Base-by-base conservation (phyloP, 2,888 invertebrate genomes). In the Homarus gammarus region DNA sequence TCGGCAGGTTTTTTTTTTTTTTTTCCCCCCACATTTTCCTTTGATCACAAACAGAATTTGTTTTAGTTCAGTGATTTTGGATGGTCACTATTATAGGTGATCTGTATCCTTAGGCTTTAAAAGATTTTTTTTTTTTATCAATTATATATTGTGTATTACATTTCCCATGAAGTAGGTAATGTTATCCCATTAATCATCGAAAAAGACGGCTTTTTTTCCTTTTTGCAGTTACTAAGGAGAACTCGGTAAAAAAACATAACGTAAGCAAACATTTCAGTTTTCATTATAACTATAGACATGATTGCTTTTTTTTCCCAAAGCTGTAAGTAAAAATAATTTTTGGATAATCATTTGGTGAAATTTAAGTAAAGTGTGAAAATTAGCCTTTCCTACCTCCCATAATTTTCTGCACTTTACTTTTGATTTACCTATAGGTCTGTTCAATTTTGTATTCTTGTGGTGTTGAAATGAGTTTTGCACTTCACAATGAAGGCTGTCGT, bases 381-480 rank as follows among this genome's bases (percentile, higher is more conserved):
- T 18, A 56, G 18, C 18, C 18, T 56, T 18, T 18, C 15, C 10
- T 56, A 18, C 56, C 10, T 56, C 18, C 18, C 38, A 27, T 73
- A 73, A 68, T 68, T 82, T 27, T 82, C 81, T 82, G 36, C 64
- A 82, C 44, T 82, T 82, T 68, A 82, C 36, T 82, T 38, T 68
- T 61, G 10, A 82, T 82, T 68, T 82, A 82, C 81, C 38, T 68
- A 49, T 61, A 40, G 81, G 81, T 82, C 27, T 82, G 81, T 82
- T 82, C n/a, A 68, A 82, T 68, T 82, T 33, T 82, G 81, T 61
- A 82, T 82, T 56, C 33, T 40, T 68, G 81, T 82, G 81, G 81
- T 38, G 18, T n/a, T 73, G 27, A 38, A 27, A 82, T 40, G 10
- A 61, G 68, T 68, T 1, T 79, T 64, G 27, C 44, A 68, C n/a